A percentile compares a stretch with the other conserved stretches of the same genome.
Evolutionary conservation across 2,888 invertebrate species (phyloP).

Genomic region (Eumacrocentrus americanus): DNA sequence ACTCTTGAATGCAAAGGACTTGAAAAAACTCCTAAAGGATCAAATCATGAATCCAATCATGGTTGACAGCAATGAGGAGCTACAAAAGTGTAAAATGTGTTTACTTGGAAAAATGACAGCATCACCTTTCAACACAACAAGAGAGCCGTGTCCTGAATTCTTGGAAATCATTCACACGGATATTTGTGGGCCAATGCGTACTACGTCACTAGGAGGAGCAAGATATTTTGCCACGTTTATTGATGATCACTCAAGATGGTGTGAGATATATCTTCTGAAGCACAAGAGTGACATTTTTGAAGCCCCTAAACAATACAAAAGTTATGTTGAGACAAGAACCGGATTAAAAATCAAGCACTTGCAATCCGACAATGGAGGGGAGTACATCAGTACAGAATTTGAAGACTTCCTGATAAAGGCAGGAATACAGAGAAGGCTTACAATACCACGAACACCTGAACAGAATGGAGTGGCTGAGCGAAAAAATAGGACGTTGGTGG

Average conservation of each 20-base stretch:
- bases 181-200: constrained; percentile 33
- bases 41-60: not conserved
- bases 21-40: constrained; percentile 5
- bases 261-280: constrained; percentile 22
- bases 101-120: constrained; percentile 18
- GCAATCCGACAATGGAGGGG: constrained; percentile 18
- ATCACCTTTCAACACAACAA: not conserved
- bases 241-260: constrained; percentile 35
- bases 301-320: constrained; percentile 1
- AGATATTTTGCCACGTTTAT: constrained; percentile 30
- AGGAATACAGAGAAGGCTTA: constrained; percentile 12
- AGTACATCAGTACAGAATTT: constrained; percentile 16
- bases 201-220: not conserved
- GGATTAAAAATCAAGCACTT: constrained; percentile 12
- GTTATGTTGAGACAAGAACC: constrained; percentile 34
- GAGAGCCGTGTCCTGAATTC: not conserved
- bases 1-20: constrained; percentile 13
- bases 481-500: constrained; percentile 15
- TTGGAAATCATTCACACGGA: constrained; percentile 40
- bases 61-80: not conserved
- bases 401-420: not conserved
- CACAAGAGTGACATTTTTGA: constrained; percentile 14
- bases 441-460: constrained; percentile 16
- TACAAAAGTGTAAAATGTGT: constrained; percentile 12
- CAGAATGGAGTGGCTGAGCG: too few species aligned